Base-by-base conservation (phyloP, 2,113 vertebrate genomes). In the Neogobius melanostomus region DNA sequence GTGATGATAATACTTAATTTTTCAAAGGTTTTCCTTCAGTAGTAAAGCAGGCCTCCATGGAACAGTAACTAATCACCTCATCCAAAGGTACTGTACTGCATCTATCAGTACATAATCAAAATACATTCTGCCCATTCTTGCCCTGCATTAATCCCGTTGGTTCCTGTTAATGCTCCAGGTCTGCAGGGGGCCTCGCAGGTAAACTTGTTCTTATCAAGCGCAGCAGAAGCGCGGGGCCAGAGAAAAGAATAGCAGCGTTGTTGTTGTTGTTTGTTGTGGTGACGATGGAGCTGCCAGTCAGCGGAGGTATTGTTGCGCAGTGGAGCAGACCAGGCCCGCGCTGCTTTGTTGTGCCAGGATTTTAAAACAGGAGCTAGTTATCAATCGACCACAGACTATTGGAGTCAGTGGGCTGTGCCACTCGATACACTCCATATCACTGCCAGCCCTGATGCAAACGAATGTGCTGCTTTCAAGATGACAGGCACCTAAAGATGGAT, bases 301-400 rank as follows among this genome's bases (percentile, higher is more conserved):
- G 83, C 71, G 71, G 75, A 79, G 90, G 88, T 84, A 92, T 93
- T 93, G 91, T 93, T 90, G 89, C 80, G 88, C 93, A 90, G 84
- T 69, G 85, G 84, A 89, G 92, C 93, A 92, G 87, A 84, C 81
- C 63, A 89, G 89, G 85, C 90, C 88, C 86, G 68, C 67, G 71
- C 77, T 86, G 86, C 90, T 88, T 91, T 91, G 90, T 92, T 88
- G 81, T 84, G 89, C 87, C 80, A 89, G 89, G 87, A 88, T 90
- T 91, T 91, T 87, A 91, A 91, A 92, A 90, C 90, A 92, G 91
- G 86, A 72, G 64, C 80, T 77, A 91, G 89, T 93, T 93, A 93
- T 93, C 93, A 93, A 92, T 92, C 80, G 84, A 88, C 84, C 85
- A 71, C 93, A 94, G 93, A 88, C 89, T 91, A 87, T 79, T 91